phyloP scores from a whole-genome alignment of 53 echinoderm and acorn worm genomes.

The Arbacia lixula region DNA sequence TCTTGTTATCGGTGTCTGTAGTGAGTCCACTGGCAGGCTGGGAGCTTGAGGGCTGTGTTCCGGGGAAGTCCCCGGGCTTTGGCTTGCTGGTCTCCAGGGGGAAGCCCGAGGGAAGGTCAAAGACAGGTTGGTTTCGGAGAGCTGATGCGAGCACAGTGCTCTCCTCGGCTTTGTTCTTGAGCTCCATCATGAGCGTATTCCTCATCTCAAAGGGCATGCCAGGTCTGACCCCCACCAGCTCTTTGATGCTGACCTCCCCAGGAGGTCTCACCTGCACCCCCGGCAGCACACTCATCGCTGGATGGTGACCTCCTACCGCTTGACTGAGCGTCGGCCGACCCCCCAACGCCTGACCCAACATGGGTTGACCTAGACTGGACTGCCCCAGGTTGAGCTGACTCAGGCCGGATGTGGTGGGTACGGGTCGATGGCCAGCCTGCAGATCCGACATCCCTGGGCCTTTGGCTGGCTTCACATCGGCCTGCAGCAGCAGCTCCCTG shows the following conservation, averaged over 20 bases:
- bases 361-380: too few relatives aligned
- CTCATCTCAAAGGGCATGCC: conserved; percentile 14
- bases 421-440: neutral
- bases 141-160: conserved; percentile 33
- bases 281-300: conserved; percentile 5
- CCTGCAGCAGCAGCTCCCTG: neutral
- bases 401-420: neutral
- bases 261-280: conserved; percentile 11
- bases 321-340: neutral
- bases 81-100: neutral
- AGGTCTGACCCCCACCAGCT: conserved; percentile 24
- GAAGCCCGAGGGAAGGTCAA: conserved; percentile 28
- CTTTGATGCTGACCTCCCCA: conserved; percentile 25
- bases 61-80: neutral
- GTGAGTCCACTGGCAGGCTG: neutral
- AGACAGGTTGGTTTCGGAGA: conserved; percentile 22
- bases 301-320: too few relatives aligned
- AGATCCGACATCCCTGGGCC: conserved; percentile 21
- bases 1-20: neutral
- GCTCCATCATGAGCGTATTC: conserved; percentile 30
- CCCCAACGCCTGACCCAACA: neutral
- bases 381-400: too few relatives aligned
- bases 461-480: conserved; percentile 5
- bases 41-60: neutral
- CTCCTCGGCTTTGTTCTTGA: conserved; percentile 21